phyloP scores from a whole-genome alignment of 2,888 invertebrate species.

The Callyntrura sp. region DNA sequence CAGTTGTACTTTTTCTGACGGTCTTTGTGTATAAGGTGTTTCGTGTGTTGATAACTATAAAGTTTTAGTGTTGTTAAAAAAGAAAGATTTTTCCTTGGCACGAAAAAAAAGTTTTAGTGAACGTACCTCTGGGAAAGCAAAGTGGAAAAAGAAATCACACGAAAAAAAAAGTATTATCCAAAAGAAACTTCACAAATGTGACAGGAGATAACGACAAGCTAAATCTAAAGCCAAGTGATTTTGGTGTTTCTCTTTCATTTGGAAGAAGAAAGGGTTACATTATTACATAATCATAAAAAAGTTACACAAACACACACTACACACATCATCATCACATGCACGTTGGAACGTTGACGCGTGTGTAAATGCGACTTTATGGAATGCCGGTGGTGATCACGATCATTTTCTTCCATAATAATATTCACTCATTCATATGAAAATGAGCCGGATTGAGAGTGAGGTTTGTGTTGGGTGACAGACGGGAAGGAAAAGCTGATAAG shows the following conservation, averaged over 20 bases:
- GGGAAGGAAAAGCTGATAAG: slow-evolving; percentile 39
- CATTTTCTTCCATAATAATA: slow-evolving; percentile 29
- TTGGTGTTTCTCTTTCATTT: background rate
- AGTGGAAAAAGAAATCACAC: background rate
- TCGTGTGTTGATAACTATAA: slow-evolving; percentile 27
- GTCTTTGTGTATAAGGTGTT: slow-evolving; percentile 1
- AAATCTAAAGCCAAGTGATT: background rate
- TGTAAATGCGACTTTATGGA: slow-evolving; percentile 26
- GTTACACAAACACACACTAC: background rate
- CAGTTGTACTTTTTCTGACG: slow-evolving; percentile 10
- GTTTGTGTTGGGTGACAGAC: slow-evolving; percentile 27
- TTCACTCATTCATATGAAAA: slow-evolving; percentile 56
- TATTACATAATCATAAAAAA: slow-evolving; percentile 17
- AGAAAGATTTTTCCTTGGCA: background rate
- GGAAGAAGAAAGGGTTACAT: slow-evolving; percentile 12
- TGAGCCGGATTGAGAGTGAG: slow-evolving; percentile 6
- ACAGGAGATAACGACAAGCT: slow-evolving; percentile 1
- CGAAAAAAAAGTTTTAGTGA: background rate
- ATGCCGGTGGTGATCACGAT: background rate
- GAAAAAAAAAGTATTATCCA: background rate
- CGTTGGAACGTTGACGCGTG: background rate
- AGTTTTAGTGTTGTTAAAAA: background rate
- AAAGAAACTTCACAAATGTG: slow-evolving; percentile 31
- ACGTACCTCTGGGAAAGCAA: slow-evolving; percentile 3
- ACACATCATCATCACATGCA: no score